Evolutionary conservation across 2,888 invertebrate genomes (phyloP).

Genomic region (Lycaena phlaeas): DNA sequence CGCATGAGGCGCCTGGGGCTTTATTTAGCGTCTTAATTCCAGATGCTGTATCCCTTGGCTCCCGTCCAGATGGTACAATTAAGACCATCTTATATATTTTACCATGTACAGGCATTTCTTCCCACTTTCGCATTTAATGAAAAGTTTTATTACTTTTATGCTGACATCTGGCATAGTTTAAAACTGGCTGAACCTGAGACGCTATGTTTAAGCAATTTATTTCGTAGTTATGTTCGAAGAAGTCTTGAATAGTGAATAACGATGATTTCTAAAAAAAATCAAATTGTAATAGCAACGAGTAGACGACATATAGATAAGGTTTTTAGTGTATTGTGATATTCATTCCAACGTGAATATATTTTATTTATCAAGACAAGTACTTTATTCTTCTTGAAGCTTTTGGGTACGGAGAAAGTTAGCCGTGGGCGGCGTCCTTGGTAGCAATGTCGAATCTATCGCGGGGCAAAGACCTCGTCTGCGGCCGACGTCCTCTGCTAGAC

Average conservation of each 20-base stretch:
- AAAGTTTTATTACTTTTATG: constrained; percentile 3
- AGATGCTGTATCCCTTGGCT: constrained; percentile 7
- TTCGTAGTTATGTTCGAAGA: too few relatives aligned
- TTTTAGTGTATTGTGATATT: too few relatives aligned
- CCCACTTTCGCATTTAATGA: constrained; percentile 7
- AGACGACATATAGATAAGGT: too few relatives aligned
- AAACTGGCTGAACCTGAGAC: neutral
- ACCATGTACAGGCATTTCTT: constrained; percentile 7
- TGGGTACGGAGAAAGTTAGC: constrained; percentile 1
- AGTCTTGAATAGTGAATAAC: too few relatives aligned
- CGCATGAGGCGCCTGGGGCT: neutral
- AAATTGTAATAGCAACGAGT: too few relatives aligned
- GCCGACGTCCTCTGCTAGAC: neutral
- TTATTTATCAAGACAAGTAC: too few relatives aligned
- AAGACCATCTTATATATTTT: constrained; percentile 4
- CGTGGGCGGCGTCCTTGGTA: constrained; percentile 6
- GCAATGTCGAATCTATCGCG: constrained; percentile 2
- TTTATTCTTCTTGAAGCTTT: constrained; percentile 2
- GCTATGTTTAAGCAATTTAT: too few relatives aligned
- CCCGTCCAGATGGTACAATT: constrained; percentile 5
- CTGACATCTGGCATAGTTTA: constrained; percentile 5
- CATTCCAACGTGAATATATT: too few relatives aligned
- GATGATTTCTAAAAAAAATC: too few relatives aligned
- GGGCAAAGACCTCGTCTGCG: constrained; percentile 5
- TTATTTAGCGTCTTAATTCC: constrained; percentile 9